A percentile compares a stretch with the other conserved stretches of the same genome.
Conservation (phyloP, 2,888 invertebrate genomes). For the Orchesella flavescens region DNA sequence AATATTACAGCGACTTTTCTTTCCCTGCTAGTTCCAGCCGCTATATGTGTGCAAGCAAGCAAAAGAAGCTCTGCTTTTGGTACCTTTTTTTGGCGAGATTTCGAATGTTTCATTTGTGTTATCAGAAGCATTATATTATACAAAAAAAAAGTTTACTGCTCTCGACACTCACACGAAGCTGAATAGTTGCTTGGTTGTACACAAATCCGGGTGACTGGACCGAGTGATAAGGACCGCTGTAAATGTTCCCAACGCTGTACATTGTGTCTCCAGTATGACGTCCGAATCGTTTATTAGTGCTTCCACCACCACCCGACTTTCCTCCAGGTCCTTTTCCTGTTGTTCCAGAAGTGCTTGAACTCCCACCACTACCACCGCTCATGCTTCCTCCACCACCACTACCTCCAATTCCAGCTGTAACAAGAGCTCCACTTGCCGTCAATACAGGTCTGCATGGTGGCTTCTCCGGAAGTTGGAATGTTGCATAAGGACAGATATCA, state of each 20-base stretch:
- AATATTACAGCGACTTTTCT: too few relatives aligned
- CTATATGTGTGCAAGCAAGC: too few relatives aligned
- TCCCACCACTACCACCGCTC: conserved; percentile 45
- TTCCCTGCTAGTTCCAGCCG: too few relatives aligned
- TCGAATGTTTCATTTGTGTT: too few relatives aligned
- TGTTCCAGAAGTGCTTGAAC: conserved; percentile 29
- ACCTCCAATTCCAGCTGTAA: conserved; percentile 38
- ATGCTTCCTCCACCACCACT: conserved; percentile 50
- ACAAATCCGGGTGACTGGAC: conserved; percentile 77
- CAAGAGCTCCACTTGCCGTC: conserved; percentile 49
- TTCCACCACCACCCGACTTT: conserved; percentile 35
- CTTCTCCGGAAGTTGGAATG: conserved; percentile 90
- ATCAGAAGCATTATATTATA: too few relatives aligned
- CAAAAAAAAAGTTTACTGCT: too few relatives aligned
- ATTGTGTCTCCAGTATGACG: conserved; percentile 82
- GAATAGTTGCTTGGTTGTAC: conserved; percentile 71
- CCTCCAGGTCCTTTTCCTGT: conserved; percentile 49
- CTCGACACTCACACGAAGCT: conserved; percentile 59
- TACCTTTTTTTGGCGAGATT: too few relatives aligned
- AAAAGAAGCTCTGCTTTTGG: too few relatives aligned
- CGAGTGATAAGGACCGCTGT: conserved; percentile 89
- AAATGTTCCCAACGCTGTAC: conserved; percentile 87
- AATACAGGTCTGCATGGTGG: conserved; percentile 71
- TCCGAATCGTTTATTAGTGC: conserved; percentile 59
- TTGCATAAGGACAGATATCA: conserved; percentile 94